Evolutionary conservation across 2,797 vertebrate genomes (phyloP).

Genomic region (Myotis pilosus): DNA sequence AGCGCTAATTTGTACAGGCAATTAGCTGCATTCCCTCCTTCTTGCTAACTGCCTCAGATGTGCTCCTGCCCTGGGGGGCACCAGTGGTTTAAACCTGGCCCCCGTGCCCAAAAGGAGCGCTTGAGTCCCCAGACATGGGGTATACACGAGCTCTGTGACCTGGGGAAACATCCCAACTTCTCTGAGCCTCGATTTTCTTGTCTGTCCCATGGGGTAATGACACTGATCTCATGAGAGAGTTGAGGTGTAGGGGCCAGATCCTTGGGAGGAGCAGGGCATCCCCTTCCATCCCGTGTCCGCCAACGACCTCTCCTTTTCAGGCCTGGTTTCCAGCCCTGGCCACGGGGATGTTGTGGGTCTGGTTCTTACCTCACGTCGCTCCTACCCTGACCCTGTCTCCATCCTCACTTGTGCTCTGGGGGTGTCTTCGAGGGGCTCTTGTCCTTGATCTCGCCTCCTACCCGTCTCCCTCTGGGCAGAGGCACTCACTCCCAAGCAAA

Average conservation of each 20-base stretch:
- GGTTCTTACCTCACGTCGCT: neutral
- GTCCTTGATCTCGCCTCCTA: no score
- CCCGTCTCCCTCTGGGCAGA: neutral
- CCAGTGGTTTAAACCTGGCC: neutral
- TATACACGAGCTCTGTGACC: neutral
- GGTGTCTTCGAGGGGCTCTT: neutral
- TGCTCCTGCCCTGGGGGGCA: conserved; percentile 10
- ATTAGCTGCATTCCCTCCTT: conserved; percentile 78
- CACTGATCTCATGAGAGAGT: neutral
- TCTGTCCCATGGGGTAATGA: neutral
- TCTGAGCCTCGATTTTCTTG: neutral
- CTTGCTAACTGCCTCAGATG: conserved; percentile 53
- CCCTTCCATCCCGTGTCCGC: neutral
- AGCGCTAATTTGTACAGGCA: conserved; percentile 81
- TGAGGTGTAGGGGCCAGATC: neutral
- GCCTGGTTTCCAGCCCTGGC: neutral
- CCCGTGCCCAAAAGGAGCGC: neutral
- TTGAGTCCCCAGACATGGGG: neutral
- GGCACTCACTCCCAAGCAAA: neutral
- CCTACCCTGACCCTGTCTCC: neutral
- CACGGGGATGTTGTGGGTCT: neutral
- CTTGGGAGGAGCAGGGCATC: neutral
- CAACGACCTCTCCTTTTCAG: neutral
- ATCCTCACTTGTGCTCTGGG: neutral
- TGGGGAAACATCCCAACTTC: neutral